Evolutionary conservation across 1,140 invertebrate genomes (phyloP), one percentile per base, ranked within the genome.

Genomic region (Mercenaria mercenaria): DNA sequence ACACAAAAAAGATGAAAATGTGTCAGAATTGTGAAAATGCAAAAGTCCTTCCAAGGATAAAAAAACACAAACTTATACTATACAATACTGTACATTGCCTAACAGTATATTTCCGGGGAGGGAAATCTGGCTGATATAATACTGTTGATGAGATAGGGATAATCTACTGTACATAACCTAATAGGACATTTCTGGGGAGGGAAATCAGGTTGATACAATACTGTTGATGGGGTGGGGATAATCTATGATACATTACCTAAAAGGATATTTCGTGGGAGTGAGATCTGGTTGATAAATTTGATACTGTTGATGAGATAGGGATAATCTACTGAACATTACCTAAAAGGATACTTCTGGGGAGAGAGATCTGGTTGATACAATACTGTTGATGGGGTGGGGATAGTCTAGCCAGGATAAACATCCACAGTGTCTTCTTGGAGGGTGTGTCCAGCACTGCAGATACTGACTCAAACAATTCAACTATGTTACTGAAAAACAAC

Each of bases 361-460:
- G 76, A 59, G 90, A 91, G n/a, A 94, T 92, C 52, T 92, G 90
- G 76, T 93, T 93, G n/a, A 93, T 82, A 79, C 94, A 93, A 74
- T 93, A 95, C 37, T 95, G 92, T 76, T 93, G 92, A 83, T 96
- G 94, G 20, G 84, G 87, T 13, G 88, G 18, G 0, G 95, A 88
- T 43, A 96, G 82, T 20, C 89, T 81, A 1, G 93, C 91, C n/a
- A 95, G 50, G n/a, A 96, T 87, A 88, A 94, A 95, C 74, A 91
- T 92, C 95, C 95, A 96, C 84, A 96, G 81, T 13, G 85, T 92
- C 47, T 92, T 92, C 91, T 96, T 96, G 64, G 94, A 94, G 39
- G 94, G 95, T 32, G 94, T 95, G 91, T 96, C 95, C 52, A 96
- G 88, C 11, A 95, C 81, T 26, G 69, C 32, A 76, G 91, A 90